Evolutionary conservation across 2,888 invertebrate species (phyloP).

Genomic region (Leptogaster cylindrica): DNA sequence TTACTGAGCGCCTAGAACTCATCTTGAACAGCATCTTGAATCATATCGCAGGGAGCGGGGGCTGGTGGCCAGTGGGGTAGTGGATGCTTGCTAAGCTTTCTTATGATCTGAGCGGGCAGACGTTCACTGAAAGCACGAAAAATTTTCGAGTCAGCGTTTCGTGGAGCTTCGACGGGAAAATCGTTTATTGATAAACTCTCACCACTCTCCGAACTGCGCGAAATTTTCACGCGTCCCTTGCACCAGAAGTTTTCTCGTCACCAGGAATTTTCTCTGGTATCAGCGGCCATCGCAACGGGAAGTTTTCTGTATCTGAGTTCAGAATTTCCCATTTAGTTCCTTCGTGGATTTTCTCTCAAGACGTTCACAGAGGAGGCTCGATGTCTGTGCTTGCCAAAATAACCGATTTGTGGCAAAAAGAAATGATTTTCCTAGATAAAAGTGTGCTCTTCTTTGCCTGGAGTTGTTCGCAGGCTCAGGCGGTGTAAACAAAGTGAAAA

Average conservation of each 20-base stretch:
- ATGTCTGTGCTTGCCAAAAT: conserved; percentile 8
- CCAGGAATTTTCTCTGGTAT: conserved; percentile 17
- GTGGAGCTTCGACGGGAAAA: background rate
- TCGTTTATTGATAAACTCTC: conserved; percentile 4
- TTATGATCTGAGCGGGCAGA: too few relatives aligned
- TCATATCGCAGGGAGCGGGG: too few relatives aligned
- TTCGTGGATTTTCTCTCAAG: conserved; percentile 44
- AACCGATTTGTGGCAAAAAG: background rate
- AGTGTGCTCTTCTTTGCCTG: conserved; percentile 21
- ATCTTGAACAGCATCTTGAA: too few relatives aligned
- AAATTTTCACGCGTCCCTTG: conserved; percentile 31
- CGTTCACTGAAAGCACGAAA: background rate
- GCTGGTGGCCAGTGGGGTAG: too few relatives aligned
- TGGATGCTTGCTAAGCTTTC: too few relatives aligned
- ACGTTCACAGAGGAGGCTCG: conserved; percentile 43
- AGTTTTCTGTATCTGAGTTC: conserved; percentile 41
- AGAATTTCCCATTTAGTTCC: conserved; percentile 45
- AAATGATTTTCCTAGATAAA: conserved; percentile 13
- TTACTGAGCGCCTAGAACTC: too few relatives aligned
- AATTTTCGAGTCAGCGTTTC: background rate
- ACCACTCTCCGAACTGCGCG: conserved; percentile 13
- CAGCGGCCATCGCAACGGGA: conserved; percentile 34
- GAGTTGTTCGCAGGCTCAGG: background rate
- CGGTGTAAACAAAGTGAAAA: conserved; percentile 1
- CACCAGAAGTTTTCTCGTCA: background rate